Evolutionary conservation across 1,140 invertebrate genomes (phyloP), one percentile per base, ranked within the genome.

Genomic region (Tetranychus cinnabarinus): DNA sequence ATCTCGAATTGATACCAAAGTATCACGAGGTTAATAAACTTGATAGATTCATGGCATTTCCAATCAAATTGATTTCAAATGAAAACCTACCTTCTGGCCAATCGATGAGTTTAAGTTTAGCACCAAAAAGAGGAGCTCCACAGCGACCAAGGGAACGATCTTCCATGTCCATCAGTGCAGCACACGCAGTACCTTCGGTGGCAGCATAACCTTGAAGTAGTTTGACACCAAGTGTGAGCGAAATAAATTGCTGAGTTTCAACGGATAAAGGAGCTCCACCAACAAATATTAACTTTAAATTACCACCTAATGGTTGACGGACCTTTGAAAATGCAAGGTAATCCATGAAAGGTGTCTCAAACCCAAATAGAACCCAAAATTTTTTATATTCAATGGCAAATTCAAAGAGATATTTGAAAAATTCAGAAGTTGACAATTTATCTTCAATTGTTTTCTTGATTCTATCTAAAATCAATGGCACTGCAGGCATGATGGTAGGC

Each of bases 401-500:
- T 69, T 87, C 81, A 75, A 96, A 95, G 58, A 91, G 75, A 10
- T 82, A 81, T 69, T 82, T 80, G 52, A 80, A 79, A 39, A 89
- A 79, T 15, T 77, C 74, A 36, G 82, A 82, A 66, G 56, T 60
- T 35, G 81, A 82, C 3, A 96, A 82, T 70, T 90, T 89, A 65
- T 93, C 88, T 70, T 86, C 86, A 61, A 97, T 89, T 58, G 83
- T 87, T 74, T 96, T 96, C 66, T 88, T 92, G 62, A 97, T 86
- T 62, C 93, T 81, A 74, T 97, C 91, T 70, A 97, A 79, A 62
- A 97, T 92, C 23, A 92, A 85, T 39, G 95, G 95, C 39, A 98
- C 95, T 56, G 87, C 81, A 3, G 91, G 91, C 74, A 97, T 84
- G 65, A 92, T 83, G 1, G 91, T 96, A 12, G 95, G 95, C 68